Conservation (phyloP, 2,888 invertebrate genomes). For the Sphaeridia pumilis region DNA sequence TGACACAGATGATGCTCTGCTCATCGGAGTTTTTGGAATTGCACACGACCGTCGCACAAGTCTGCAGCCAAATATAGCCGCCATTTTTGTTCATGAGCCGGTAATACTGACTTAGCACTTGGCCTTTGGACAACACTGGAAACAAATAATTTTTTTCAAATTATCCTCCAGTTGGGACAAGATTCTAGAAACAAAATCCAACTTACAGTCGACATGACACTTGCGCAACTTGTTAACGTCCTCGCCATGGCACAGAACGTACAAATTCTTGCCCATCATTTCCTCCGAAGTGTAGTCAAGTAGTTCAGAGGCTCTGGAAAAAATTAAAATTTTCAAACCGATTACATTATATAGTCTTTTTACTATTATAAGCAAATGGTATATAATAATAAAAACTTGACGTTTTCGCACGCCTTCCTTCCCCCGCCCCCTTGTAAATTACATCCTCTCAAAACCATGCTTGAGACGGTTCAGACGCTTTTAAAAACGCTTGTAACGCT, state of each 20-base stretch:
- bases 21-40: constrained; percentile 92
- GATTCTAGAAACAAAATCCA: neutral
- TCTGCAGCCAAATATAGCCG: constrained; percentile 93
- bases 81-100: constrained; percentile 91
- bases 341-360: neutral
- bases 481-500: no score
- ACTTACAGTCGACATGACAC: constrained; percentile 92
- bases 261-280: constrained; percentile 82
- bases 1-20: constrained; percentile 93
- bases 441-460: no score
- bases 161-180: neutral
- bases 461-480: no score
- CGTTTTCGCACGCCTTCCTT: no score
- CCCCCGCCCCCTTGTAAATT: no score
- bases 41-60: constrained; percentile 92
- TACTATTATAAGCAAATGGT: neutral
- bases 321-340: constrained; percentile 11
- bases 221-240: constrained; percentile 87
- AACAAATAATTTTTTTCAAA: neutral
- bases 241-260: constrained; percentile 89
- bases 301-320: constrained; percentile 70
- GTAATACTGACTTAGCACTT: constrained; percentile 91
- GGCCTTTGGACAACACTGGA: constrained; percentile 87
- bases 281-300: constrained; percentile 89
- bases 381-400: no score